Evolutionary conservation across 2,113 vertebrate genomes (phyloP).

Genomic region (Pungitius pungitius): DNA sequence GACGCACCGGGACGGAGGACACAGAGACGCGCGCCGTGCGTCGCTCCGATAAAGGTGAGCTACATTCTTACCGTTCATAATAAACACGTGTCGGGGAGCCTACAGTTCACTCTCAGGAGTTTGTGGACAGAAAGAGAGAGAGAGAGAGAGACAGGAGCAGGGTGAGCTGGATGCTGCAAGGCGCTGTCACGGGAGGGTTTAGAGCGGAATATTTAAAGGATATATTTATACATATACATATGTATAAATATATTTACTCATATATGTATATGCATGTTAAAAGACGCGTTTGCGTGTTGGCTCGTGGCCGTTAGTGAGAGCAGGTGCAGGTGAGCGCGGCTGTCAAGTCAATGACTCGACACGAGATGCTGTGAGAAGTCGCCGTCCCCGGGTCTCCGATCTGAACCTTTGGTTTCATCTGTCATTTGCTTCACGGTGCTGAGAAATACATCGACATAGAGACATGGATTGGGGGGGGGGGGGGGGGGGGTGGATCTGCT

Average conservation of each 20-base stretch:
- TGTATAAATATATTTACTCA: no score
- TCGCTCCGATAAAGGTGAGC: conserved; percentile 53
- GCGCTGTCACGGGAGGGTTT: conserved; percentile 4
- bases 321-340: conserved; percentile 41
- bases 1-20: conserved; percentile 24
- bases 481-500: neutral
- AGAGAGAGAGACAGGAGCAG: neutral
- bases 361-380: conserved; percentile 6
- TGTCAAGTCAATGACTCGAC: conserved; percentile 40
- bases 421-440: neutral
- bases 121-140: conserved; percentile 17
- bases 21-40: conserved; percentile 23
- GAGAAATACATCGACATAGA: neutral
- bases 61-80: neutral
- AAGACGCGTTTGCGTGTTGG: neutral
- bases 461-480: neutral
- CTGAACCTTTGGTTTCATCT: conserved; percentile 13
- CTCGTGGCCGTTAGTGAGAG: neutral
- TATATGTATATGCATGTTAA: neutral
- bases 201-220: neutral
- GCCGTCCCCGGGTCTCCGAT: neutral
- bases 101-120: conserved; percentile 59
- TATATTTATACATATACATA: neutral
- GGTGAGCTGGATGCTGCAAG: conserved; percentile 27
- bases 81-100: conserved; percentile 45